Evolutionary conservation across 2,888 invertebrate species (phyloP).

Genomic region (Camptogramma bilineatum): DNA sequence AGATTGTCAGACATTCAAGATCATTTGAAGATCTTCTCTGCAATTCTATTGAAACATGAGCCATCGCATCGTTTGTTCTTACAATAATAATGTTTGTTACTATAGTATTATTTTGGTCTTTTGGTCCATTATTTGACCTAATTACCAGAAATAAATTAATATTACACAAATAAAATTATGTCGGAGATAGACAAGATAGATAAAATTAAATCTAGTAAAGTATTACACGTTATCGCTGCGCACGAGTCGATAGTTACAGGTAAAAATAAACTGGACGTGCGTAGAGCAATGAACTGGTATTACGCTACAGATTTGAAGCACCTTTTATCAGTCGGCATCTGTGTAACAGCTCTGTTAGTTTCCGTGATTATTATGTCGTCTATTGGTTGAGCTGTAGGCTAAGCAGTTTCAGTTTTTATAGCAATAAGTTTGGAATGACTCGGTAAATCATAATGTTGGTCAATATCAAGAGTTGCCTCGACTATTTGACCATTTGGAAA

Average conservation of each 20-base stretch:
- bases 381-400: neutral
- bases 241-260: constrained; percentile 36
- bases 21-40: no score
- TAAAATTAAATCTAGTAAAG: neutral
- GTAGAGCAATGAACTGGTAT: constrained; percentile 49
- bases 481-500: no score
- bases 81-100: no score
- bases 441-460: neutral
- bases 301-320: constrained; percentile 29
- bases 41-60: no score
- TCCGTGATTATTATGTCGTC: neutral
- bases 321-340: constrained; percentile 23
- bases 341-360: constrained; percentile 10
- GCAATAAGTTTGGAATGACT: neutral
- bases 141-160: neutral
- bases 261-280: constrained; percentile 48
- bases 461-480: no score
- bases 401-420: neutral
- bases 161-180: neutral
- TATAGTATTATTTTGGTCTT: no score
- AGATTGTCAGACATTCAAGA: no score
- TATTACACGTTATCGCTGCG: constrained; percentile 11
- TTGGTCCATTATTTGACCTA: neutral
- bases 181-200: neutral
- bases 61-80: no score